These are phyloP conservation scores for Aspiorhynchus laticeps DNA, from an alignment of 2,113 vertebrate genomes.

Conservation along the genomic window DNA sequence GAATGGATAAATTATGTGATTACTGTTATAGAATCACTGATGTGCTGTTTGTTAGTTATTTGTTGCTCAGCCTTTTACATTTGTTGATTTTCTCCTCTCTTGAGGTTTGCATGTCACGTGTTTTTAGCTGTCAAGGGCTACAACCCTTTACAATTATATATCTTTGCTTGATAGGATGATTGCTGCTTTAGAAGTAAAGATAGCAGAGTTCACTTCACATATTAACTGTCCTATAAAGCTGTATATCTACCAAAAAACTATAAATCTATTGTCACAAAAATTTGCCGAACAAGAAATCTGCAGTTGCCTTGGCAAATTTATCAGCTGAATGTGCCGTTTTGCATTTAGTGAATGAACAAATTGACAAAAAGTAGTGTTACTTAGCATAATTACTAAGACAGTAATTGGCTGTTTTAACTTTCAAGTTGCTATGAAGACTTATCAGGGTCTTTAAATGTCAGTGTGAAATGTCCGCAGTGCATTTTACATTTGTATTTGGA, in stretches of 20 bases:
- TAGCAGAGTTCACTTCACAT: neutral
- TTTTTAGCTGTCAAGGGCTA: no score
- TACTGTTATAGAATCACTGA: no score
- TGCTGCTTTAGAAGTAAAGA: neutral
- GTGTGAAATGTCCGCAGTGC: neutral
- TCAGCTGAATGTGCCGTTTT: neutral
- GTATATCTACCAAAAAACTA: neutral
- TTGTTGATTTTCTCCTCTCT: no score
- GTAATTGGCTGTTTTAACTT: neutral
- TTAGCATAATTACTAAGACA: neutral
- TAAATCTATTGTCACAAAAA: neutral
- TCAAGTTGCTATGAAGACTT: neutral
- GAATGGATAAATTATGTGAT: no score
- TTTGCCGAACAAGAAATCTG: no score
- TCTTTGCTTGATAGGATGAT: neutral
- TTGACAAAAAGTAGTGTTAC: neutral
- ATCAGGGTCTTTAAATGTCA: neutral
- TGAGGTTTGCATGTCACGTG: no score
- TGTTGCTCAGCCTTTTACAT: no score
- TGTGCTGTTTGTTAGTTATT: no score
- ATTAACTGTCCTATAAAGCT: neutral
- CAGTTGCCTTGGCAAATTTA: no score
- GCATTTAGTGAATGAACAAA: neutral
- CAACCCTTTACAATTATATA: neutral
- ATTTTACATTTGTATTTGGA: conserved; percentile 1